Evolutionary conservation across 1,140 invertebrate genomes (phyloP).

Genomic region (Calycopis cecrops): DNA sequence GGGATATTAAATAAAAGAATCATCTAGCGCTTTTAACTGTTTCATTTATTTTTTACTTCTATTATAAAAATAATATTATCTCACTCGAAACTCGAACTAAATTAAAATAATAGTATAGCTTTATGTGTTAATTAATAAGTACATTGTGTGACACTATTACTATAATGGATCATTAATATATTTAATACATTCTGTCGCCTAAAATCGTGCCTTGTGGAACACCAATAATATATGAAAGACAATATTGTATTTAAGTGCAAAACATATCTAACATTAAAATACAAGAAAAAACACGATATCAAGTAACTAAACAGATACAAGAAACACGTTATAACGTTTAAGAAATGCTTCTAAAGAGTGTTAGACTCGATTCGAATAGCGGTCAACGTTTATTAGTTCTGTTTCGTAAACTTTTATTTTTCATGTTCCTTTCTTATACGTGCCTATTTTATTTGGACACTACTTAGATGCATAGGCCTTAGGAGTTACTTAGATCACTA

Average conservation of each 20-base stretch:
- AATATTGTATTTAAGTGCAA: constrained; percentile 19
- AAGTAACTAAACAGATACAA: constrained; percentile 20
- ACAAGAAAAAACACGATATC: constrained; percentile 18
- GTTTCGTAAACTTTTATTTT: constrained; percentile 54
- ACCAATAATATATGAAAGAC: constrained; percentile 31
- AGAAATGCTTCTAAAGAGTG: constrained; percentile 63
- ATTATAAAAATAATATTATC: constrained; percentile 16
- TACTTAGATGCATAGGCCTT: constrained; percentile 70
- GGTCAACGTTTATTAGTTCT: constrained; percentile 69
- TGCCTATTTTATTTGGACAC: constrained; percentile 70
- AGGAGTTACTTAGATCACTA: constrained; percentile 71
- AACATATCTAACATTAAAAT: constrained; percentile 18
- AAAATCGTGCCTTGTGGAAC: constrained; percentile 41
- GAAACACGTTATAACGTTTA: constrained; percentile 19
- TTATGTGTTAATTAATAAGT: constrained; percentile 68
- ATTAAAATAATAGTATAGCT: constrained; percentile 54
- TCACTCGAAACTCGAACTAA: constrained; percentile 49
- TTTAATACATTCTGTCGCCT: constrained; percentile 30
- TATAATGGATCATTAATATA: constrained; percentile 16
- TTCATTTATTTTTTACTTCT: background rate
- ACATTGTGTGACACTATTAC: constrained; percentile 43
- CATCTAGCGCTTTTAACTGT: background rate
- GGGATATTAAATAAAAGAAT: too few relatives aligned
- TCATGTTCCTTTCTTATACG: constrained; percentile 56
- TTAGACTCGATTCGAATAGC: constrained; percentile 66